These are phyloP conservation scores for Gavialis gangeticus DNA, from an alignment of 2,113 vertebrate species.

Conservation along the genomic window DNA sequence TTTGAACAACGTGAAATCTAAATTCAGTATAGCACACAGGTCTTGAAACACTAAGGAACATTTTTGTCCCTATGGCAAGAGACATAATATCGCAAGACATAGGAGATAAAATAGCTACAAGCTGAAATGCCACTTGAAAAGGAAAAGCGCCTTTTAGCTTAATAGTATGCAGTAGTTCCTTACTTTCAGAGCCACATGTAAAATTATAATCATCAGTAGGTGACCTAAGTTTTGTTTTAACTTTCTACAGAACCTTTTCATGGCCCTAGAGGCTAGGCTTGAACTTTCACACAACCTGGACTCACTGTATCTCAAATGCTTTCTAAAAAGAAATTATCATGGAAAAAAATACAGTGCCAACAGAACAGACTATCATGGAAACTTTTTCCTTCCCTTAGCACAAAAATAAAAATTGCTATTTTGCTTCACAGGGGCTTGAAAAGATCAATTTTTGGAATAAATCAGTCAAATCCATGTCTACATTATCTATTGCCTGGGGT, in stretches of 20 bases:
- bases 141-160: not conserved
- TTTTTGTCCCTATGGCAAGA: not conserved
- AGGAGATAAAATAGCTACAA: not conserved
- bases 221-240: constrained; percentile 29
- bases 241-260: not conserved
- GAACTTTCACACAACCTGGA: constrained; percentile 26
- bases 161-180: not conserved
- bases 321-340: not conserved
- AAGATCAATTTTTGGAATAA: not conserved
- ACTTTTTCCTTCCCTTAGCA: fast-evolving
- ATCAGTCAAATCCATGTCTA: not conserved
- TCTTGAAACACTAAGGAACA: not conserved
- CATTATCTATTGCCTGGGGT: not conserved
- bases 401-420: not conserved
- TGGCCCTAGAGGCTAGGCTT: not conserved
- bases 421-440: not conserved
- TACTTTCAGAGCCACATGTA: not conserved
- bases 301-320: fast-evolving
- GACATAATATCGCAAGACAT: not conserved
- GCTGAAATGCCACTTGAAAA: not conserved
- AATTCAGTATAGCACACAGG: not conserved
- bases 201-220: not conserved
- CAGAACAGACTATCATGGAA: not conserved
- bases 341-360: not conserved
- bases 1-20: not conserved